A percentile compares a stretch with the other conserved stretches of the same genome.
Conservation (phyloP, 2,797 vertebrate genomes). For the Bovichtus variegatus region DNA sequence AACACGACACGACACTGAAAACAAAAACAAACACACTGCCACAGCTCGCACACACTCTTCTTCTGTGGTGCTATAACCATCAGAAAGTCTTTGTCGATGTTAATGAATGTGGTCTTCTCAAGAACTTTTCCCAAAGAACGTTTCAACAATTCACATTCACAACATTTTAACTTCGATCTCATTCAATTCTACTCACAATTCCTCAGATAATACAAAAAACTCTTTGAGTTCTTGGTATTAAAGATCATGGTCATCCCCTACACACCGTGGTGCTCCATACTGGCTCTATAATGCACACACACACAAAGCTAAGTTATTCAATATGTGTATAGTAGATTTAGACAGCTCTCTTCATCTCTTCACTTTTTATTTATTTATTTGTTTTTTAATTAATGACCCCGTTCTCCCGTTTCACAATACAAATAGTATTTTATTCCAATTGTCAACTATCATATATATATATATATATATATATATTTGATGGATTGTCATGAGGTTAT, state of each 20-base stretch:
- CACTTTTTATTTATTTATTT: too few relatives aligned
- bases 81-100: background rate
- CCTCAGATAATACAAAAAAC: background rate
- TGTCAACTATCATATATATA: too few relatives aligned
- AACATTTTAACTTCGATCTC: background rate
- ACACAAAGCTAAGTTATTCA: background rate
- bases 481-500: background rate
- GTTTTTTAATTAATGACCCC: too few relatives aligned
- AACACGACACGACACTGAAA: background rate
- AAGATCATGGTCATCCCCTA: background rate
- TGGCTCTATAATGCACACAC: background rate
- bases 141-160: background rate
- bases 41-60: background rate
- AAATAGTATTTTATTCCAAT: too few relatives aligned
- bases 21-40: background rate
- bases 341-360: background rate
- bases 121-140: constrained; percentile 1
- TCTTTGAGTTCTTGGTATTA: background rate
- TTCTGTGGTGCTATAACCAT: background rate
- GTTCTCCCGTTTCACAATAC: background rate
- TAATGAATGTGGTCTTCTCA: background rate
- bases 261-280: background rate
- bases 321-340: background rate
- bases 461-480: too few relatives aligned
- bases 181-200: background rate